A percentile compares a stretch with the other conserved stretches of the same genome.
Conservation (phyloP, 2,888 invertebrate genomes). For the Adineta ricciae region DNA sequence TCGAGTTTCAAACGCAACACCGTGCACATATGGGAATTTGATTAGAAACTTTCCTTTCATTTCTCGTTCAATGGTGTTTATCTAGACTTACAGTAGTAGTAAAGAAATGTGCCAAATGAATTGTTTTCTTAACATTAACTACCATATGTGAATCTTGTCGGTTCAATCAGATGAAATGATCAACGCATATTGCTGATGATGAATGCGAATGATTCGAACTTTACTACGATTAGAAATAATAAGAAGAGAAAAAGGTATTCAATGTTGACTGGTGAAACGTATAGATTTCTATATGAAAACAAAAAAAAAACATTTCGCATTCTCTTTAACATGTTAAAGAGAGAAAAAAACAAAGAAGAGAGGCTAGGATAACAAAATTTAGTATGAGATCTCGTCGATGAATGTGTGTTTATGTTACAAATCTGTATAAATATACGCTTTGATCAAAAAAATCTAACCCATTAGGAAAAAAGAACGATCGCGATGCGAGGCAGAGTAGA, state of each 20-base stretch:
- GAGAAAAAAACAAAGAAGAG: background rate
- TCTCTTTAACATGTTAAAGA: background rate
- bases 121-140: slow-evolving; percentile 5
- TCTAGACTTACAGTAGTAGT: background rate
- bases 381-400: background rate
- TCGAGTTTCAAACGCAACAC: background rate
- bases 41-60: background rate
- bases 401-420: slow-evolving; percentile 9
- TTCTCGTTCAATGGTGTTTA: background rate
- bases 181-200: background rate
- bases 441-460: slow-evolving; percentile 5
- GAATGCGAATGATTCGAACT: too few relatives aligned
- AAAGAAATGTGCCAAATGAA: background rate
- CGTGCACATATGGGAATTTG: background rate
- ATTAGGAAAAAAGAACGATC: background rate
- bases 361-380: slow-evolving; percentile 3
- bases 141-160: background rate
- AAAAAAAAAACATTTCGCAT: background rate
- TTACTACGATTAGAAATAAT: too few relatives aligned
- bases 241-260: too few relatives aligned
- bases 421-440: slow-evolving; percentile 12
- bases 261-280: background rate
- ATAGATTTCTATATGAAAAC: background rate
- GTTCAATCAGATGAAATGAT: background rate
- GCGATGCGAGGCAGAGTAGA: background rate